Evolutionary conservation across 2,113 vertebrate genomes (phyloP).

Genomic region (Lamprotornis superbus): DNA sequence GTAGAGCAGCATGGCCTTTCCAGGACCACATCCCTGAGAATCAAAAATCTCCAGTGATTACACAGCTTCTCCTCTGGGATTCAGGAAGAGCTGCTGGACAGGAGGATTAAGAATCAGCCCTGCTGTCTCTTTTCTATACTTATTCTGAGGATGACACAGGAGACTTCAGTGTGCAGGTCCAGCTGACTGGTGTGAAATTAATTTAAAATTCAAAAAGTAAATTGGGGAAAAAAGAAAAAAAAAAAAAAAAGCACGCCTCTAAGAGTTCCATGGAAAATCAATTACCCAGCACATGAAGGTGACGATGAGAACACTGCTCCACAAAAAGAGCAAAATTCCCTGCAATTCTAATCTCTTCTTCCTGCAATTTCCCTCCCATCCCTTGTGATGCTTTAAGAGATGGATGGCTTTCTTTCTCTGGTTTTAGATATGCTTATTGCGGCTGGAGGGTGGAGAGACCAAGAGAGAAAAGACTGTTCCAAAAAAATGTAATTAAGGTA

Average conservation of each 20-base stretch:
- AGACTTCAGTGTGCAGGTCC: background rate
- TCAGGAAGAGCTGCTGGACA: background rate
- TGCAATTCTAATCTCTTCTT: slow-evolving; percentile 30
- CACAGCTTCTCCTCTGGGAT: background rate
- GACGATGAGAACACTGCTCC: background rate
- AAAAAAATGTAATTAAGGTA: slow-evolving; percentile 65
- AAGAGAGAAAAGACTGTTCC: background rate
- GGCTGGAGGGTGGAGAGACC: slow-evolving; percentile 20
- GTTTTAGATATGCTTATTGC: slow-evolving; percentile 35
- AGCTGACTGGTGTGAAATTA: background rate
- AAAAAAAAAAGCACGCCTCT: background rate
- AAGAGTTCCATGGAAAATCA: slow-evolving; percentile 35
- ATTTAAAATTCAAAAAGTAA: slow-evolving; percentile 40
- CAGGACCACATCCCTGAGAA: background rate
- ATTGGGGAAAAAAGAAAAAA: background rate
- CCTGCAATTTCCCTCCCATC: slow-evolving; percentile 21
- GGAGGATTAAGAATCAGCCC: background rate
- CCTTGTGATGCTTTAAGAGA: slow-evolving; percentile 31
- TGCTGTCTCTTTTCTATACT: background rate
- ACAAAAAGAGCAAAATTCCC: slow-evolving; percentile 26
- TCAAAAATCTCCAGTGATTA: background rate
- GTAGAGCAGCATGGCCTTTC: background rate
- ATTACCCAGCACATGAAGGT: slow-evolving; percentile 10
- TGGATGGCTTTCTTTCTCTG: background rate
- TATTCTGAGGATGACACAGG: background rate